Conservation (phyloP, 1,140 invertebrate genomes). For the Mizuhopecten yessoensis region DNA sequence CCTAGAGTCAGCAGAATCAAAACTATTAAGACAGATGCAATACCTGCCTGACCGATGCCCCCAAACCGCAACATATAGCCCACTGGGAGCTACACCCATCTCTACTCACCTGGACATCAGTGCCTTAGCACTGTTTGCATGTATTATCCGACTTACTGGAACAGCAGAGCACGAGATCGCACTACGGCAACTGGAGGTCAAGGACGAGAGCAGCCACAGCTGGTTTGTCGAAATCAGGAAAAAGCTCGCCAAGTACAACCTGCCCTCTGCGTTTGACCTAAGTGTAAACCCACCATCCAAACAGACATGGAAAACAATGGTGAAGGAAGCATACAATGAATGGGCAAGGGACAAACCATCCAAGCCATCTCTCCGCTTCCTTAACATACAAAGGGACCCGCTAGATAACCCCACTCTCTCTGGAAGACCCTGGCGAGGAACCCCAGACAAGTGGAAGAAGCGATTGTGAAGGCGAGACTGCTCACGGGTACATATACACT, state of each 20-base stretch:
- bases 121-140: neutral
- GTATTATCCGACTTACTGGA: neutral
- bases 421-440: too few relatives aligned
- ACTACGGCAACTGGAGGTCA: constrained; percentile 22
- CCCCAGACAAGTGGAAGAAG: too few relatives aligned
- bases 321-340: constrained; percentile 19
- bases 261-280: constrained; percentile 33
- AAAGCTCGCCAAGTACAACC: neutral
- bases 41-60: neutral
- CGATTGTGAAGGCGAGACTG: constrained; percentile 26
- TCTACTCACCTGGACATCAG: neutral
- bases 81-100: constrained; percentile 33
- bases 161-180: constrained; percentile 24
- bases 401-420: too few relatives aligned
- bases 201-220: neutral
- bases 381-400: too few relatives aligned
- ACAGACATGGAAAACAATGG: constrained; percentile 23
- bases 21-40: too few relatives aligned
- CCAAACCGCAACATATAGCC: neutral
- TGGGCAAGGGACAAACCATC: too few relatives aligned
- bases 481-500: neutral
- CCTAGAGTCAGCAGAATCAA: too few relatives aligned
- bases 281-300: constrained; percentile 7
- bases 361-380: too few relatives aligned
- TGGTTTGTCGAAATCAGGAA: constrained; percentile 47